Conservation (phyloP, 23 tunicate genomes). For the Halocynthia aurantium region DNA sequence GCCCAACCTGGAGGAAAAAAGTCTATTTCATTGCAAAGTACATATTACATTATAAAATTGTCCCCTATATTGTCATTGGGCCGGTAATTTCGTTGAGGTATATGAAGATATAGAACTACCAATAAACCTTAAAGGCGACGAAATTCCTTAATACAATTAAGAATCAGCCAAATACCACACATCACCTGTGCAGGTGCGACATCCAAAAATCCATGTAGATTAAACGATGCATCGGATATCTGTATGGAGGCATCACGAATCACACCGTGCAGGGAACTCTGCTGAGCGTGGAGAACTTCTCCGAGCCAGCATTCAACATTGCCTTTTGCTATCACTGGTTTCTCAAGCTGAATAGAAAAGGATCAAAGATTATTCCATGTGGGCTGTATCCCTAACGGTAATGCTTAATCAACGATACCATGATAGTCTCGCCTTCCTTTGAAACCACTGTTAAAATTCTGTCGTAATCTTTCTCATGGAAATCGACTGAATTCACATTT, state of each 20-base stretch:
- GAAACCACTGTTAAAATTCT: conserved; percentile 82
- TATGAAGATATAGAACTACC: background rate
- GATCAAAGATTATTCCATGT: background rate
- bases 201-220: conserved; percentile 72
- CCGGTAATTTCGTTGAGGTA: too few species aligned
- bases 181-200: conserved; percentile 90
- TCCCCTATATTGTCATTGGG: too few species aligned
- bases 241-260: conserved; percentile 78
- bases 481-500: conserved; percentile 82
- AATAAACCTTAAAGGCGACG: too few species aligned
- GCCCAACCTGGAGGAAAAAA: conserved; percentile 55
- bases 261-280: conserved; percentile 80
- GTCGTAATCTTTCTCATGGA: conserved; percentile 96
- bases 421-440: conserved; percentile 89
- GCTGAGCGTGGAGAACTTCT: conserved; percentile 73
- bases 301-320: conserved; percentile 97
- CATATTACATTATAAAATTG: too few species aligned
- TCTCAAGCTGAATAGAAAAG: conserved; percentile 49
- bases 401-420: conserved; percentile 25
- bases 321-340: conserved; percentile 90
- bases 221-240: conserved; percentile 67
- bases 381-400: background rate
- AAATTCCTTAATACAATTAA: too few species aligned
- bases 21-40: too few species aligned
- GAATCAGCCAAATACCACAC: background rate